These are phyloP conservation scores for cattle (Bos taurus) DNA, from an alignment of 2,113 vertebrate genomes.

Conservation along the genomic window ARS-UCD2.0 NC_037337.1:60766501-60767000, in stretches of 20 bases:
- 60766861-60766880: not conserved
- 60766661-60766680: not conserved
- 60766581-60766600: not conserved
- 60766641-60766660: not conserved
- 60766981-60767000: not conserved
- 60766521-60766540: not conserved
- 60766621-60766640: not conserved
- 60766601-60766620: not conserved
- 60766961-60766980: not conserved
- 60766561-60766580: not conserved
- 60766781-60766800: not conserved
- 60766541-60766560: not conserved
- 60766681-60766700: not conserved
- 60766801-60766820: not conserved
- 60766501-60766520: not conserved
- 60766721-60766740: not conserved
- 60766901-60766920: not conserved
- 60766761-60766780: not conserved
- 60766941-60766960: not conserved
- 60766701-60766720: not conserved
- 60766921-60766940: not conserved
- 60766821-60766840: not conserved
- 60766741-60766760: not conserved
- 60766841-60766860: not conserved
- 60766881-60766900: not conserved